Evolutionary conservation across 2,113 vertebrate genomes (phyloP), one percentile per base, ranked within the genome.

Genomic region (Burhinus bistriatus): DNA sequence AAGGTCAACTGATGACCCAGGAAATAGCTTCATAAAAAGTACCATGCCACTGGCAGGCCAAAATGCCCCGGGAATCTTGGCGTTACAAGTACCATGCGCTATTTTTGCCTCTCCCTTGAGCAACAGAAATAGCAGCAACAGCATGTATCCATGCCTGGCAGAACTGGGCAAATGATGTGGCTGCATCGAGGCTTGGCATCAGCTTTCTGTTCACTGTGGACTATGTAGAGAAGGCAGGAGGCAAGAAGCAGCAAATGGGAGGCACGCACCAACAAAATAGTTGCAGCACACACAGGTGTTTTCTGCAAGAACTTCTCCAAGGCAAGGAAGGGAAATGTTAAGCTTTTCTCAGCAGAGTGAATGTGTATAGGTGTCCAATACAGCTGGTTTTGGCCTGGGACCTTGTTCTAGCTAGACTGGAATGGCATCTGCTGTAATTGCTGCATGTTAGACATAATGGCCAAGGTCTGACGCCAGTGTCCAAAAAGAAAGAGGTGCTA

Each of bases 1-100:
- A 97, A 95, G 90, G 96, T 96, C 96, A 92, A 80, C 82, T 77
- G 71, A 45, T 94, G 96, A 95, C 92, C 92, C 90, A 90, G 96
- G 96, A 97, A 96, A 96, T 82, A 91, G 82, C 95, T 95, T 90
- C 1, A 10, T 83, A 88, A 94, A 90, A 96, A 96, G 71, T 73
- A 89, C 92, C 66, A 42, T 83, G 93, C 45, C 90, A 96, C 58
- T 8, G 19, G 64, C 90, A 95, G 85, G 96, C 95, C 96, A 96
- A 92, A 96, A 42, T 92, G 87, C 96, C 93, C 87, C 45, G 0
- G 95, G 96, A 96, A 88, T 94, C 92, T 94, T 97, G 96, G 96
- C 96, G 80, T 94, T 90, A 38, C 62, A 70, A 94, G 87, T 30
- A 13, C 70, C 78, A 70, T 34, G 62, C 4, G 14, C 95, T 97